A percentile compares a stretch with the other conserved stretches of the same genome.
Evolutionary conservation across 1,140 invertebrate species (phyloP).

Genomic region (Meloidogyne floridensis): DNA sequence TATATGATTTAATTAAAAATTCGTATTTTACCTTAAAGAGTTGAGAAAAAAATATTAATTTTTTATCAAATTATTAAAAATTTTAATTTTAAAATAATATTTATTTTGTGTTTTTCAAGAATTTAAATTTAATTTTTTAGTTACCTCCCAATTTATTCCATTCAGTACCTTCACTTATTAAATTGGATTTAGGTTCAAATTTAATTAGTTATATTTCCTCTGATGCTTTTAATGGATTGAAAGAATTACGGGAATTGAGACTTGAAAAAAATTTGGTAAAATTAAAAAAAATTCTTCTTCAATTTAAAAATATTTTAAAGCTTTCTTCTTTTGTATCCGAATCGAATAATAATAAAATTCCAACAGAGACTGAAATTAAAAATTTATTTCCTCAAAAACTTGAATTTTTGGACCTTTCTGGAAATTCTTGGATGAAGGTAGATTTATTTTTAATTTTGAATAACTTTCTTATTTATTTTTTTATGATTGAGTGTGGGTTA

Average conservation of each 20-base stretch:
- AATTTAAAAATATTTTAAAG: background rate
- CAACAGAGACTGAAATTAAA: background rate
- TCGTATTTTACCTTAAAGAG: too few relatives aligned
- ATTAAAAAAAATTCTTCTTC: background rate
- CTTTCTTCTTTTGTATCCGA: constrained; percentile 9
- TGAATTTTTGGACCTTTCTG: constrained; percentile 19
- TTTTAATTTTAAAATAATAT: background rate
- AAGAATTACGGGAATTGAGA: background rate
- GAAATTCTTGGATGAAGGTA: constrained; percentile 21
- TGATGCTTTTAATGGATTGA: constrained; percentile 13
- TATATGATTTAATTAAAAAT: too few relatives aligned
- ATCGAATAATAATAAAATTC: background rate
- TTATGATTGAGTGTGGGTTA: too few relatives aligned
- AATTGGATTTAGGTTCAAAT: constrained; percentile 12
- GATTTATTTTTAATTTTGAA: background rate
- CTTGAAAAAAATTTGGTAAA: constrained; percentile 20
- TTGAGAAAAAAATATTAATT: background rate
- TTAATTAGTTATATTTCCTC: constrained; percentile 1
- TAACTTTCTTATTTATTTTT: background rate
- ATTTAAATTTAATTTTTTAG: background rate
- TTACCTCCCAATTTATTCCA: background rate
- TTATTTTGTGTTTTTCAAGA: too few relatives aligned
- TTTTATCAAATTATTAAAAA: background rate
- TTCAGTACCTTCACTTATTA: background rate
- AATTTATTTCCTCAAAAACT: background rate